Evolutionary conservation across 2,113 vertebrate species (phyloP).

Genomic region (Pollimyrus isidori): DNA sequence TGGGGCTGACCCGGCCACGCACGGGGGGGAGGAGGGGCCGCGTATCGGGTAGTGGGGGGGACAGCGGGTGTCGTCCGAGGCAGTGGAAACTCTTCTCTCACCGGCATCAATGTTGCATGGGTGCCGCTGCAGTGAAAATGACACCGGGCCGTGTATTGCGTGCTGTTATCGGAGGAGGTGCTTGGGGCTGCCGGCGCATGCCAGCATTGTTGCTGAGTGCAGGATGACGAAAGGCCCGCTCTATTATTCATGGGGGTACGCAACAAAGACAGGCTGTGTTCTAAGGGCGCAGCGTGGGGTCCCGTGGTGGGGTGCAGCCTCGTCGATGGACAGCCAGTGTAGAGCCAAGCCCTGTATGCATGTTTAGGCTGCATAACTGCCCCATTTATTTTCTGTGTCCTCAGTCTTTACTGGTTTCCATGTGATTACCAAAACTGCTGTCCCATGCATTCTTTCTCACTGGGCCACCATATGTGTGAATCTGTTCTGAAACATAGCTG

Average conservation of each 20-base stretch:
- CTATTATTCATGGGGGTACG: not conserved
- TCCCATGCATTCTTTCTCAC: not conserved
- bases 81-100: conserved; percentile 13
- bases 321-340: not conserved
- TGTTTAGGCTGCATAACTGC: not conserved
- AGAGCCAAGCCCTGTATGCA: not conserved
- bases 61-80: not conserved
- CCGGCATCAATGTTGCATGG: conserved; percentile 15
- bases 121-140: not conserved
- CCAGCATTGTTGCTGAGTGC: not conserved
- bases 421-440: not conserved
- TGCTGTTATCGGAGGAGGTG: not conserved
- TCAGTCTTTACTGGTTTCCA: not conserved
- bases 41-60: not conserved
- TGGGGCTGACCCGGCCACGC: not conserved
- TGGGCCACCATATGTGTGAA: not conserved
- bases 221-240: not conserved
- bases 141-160: not conserved
- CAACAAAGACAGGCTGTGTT: not conserved
- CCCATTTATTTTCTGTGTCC: not conserved
- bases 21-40: too few relatives aligned
- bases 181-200: not conserved
- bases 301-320: not conserved
- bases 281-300: not conserved
- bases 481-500: not conserved